Base-by-base conservation (phyloP, 2,888 invertebrate genomes). In the Parelbella ahira region DNA sequence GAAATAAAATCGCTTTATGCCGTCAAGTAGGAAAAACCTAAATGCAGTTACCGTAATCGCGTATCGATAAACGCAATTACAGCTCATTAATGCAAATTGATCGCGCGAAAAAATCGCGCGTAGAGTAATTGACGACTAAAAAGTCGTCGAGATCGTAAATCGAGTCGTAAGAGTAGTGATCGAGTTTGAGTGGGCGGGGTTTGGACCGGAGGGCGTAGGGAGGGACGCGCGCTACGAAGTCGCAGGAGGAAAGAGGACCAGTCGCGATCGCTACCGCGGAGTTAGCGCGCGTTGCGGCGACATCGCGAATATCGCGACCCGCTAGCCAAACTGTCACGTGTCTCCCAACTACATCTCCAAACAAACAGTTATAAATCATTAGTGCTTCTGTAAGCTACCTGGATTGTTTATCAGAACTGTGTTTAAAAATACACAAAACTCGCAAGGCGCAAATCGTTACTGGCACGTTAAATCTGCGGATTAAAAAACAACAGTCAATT, bases 1-100 rank as follows among this genome's bases (percentile, higher is more conserved):
- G n/a, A 53, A 52, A 56, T 48, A 15, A 58, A 61, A 62, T 53
- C 28, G 52, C 56, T 23, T 19, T 27, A 21, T 39, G 7, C 15
- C 27, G 21, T 2, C 53, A 59, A 49, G 49, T 48, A 44, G 51
- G 53, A 47, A 54, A 54, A 50, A 51, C 49, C 49, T 54, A 54
- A 58, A 51, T 49, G 50, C 30, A 25, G 33, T 33, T 27, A 41
- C 42, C 44, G 47, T 48, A 52, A 53, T 57, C 53, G 45, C 51
- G 60, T 74, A 78, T 82, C 76, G 72, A 80, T 80, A 72, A 77
- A 71, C 59, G 67, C 73, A 78, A 82, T 83, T 81, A 81, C 65
- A 58, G 44, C 68, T 77, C 78, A 79, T 81, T 79, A 78, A 63
- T 65, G 62, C 70, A 68, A 73, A 77, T 73, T 70, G 74, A 74